Conservation (phyloP, 2,113 vertebrate species). For the Cavia aperea region DNA sequence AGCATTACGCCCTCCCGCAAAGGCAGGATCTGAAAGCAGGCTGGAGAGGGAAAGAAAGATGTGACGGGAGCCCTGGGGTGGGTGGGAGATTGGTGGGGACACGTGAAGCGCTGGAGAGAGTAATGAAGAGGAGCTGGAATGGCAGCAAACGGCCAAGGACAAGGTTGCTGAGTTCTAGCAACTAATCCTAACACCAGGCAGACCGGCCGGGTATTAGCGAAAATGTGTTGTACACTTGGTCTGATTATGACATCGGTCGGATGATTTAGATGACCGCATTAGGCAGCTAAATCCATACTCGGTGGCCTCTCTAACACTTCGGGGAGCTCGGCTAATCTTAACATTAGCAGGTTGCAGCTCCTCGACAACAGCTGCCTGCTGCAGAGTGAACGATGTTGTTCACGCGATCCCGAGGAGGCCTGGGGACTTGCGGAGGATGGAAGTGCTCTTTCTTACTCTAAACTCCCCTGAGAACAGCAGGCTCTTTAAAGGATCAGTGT, state of each 20-base stretch:
- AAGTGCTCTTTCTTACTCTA: conserved; percentile 42
- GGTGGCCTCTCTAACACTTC: background rate
- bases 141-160: background rate
- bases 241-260: background rate
- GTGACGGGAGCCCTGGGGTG: background rate
- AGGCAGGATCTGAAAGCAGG: background rate
- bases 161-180: background rate
- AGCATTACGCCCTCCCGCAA: background rate
- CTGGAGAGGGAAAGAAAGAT: background rate
- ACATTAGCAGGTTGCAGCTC: conserved; percentile 7
- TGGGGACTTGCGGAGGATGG: conserved; percentile 39
- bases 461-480: conserved; percentile 41
- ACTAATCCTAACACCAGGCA: background rate
- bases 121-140: background rate
- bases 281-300: background rate
- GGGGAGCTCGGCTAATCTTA: conserved; percentile 37
- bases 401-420: conserved; percentile 11
- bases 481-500: conserved; percentile 53
- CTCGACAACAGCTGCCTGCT: conserved; percentile 3
- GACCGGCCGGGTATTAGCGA: background rate
- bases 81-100: background rate
- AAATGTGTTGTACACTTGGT: background rate
- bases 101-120: background rate
- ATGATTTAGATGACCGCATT: background rate
- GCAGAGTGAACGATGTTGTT: conserved; percentile 1